Evolutionary conservation across 2,888 invertebrate species (phyloP).

Genomic region (Drosophila monieri): DNA sequence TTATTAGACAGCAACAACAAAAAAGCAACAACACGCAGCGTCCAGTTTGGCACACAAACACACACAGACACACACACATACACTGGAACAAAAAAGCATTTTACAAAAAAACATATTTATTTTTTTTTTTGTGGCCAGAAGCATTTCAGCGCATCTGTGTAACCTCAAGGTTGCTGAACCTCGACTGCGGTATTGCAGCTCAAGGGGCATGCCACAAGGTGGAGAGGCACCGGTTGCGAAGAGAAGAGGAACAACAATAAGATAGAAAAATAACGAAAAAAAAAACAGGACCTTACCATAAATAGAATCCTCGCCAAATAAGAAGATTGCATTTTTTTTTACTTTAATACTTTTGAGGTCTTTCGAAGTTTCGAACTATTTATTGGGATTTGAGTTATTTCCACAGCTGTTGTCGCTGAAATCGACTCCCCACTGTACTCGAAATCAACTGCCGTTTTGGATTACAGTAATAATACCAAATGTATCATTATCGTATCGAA

Average conservation of each 20-base stretch:
- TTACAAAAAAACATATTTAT: not conserved
- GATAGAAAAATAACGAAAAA: not conserved
- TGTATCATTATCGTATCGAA: not conserved
- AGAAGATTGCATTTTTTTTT: slow-evolving; percentile 9
- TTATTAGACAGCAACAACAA: slow-evolving; percentile 38
- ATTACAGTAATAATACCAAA: not conserved
- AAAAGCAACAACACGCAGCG: slow-evolving; percentile 41
- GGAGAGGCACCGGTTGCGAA: not conserved
- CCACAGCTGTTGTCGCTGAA: not conserved
- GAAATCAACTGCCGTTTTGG: not conserved
- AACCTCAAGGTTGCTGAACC: slow-evolving; percentile 55
- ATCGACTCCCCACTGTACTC: not conserved
- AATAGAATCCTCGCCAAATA: slow-evolving; percentile 29
- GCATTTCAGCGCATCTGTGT: slow-evolving; percentile 39
- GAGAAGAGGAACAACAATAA: slow-evolving; percentile 4
- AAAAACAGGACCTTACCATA: slow-evolving; percentile 20
- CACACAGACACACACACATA: slow-evolving; percentile 33
- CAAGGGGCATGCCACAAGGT: slow-evolving; percentile 2
- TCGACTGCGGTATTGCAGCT: slow-evolving; percentile 11
- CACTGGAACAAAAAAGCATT: slow-evolving; percentile 14
- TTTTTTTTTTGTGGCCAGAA: slow-evolving; percentile 38
- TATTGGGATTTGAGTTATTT: not conserved
- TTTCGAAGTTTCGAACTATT: not conserved
- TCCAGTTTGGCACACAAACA: slow-evolving; percentile 59
- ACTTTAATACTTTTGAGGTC: not conserved